A percentile compares a stretch with the other conserved stretches of the same genome.
phyloP scores from a whole-genome alignment of 1,140 invertebrate species.

The Euschistus heros region DNA sequence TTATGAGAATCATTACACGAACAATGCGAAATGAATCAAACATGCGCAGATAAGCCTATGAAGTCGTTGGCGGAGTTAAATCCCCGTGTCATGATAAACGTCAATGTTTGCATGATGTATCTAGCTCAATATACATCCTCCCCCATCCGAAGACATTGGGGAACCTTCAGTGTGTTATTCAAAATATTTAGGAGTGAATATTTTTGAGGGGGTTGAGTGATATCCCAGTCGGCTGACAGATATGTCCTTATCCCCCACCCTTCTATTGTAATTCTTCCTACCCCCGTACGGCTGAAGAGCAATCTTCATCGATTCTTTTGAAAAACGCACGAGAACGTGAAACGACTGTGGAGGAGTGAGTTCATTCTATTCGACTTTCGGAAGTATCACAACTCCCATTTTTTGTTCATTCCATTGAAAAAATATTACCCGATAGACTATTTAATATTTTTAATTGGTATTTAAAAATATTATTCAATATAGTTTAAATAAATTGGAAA shows the following conservation, averaged over 20 bases:
- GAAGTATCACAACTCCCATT: no score
- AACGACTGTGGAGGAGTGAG: no score
- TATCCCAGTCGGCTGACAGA: background rate
- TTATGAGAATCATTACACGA: no score
- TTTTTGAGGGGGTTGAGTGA: constrained; percentile 1
- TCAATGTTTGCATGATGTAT: constrained; percentile 12
- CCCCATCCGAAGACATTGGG: background rate
- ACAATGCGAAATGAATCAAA: background rate
- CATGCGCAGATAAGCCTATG: constrained; percentile 3
- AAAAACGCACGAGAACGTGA: no score
- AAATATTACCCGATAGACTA: no score
- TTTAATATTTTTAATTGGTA: no score
- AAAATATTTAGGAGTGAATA: constrained; percentile 14
- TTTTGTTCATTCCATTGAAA: no score
- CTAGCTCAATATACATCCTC: background rate
- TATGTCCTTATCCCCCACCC: background rate
- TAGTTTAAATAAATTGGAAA: no score
- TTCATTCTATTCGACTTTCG: no score
- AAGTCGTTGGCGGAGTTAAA: background rate
- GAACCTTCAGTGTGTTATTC: background rate
- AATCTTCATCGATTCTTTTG: background rate
- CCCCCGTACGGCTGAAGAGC: background rate
- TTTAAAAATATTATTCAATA: no score
- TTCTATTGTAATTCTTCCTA: constrained; percentile 6
- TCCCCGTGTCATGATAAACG: constrained; percentile 10